Conservation (phyloP, 2,888 invertebrate species). For the Drosophila multiciliata region DNA sequence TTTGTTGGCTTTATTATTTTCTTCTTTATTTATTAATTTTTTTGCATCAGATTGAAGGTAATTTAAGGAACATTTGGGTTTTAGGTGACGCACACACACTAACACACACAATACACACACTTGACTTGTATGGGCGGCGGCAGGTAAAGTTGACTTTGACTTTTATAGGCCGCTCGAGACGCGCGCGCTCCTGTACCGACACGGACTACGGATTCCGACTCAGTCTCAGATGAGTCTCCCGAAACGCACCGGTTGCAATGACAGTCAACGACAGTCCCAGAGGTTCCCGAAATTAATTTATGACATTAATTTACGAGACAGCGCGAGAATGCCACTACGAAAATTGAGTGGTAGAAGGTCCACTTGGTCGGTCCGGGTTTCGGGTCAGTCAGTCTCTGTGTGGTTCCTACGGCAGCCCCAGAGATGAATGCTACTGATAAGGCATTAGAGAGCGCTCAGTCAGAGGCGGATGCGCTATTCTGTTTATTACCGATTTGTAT, state of each 20-base stretch:
- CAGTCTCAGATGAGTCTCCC: constrained; percentile 15
- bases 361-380: constrained; percentile 18
- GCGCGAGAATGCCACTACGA: constrained; percentile 67
- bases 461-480: constrained; percentile 48
- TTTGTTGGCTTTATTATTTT: constrained; percentile 36
- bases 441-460: constrained; percentile 49
- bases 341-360: constrained; percentile 66
- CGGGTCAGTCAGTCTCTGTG: constrained; percentile 40
- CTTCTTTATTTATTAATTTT: constrained; percentile 32
- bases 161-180: constrained; percentile 28
- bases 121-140: constrained; percentile 31
- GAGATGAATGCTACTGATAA: constrained; percentile 70
- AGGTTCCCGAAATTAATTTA: constrained; percentile 78
- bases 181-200: constrained; percentile 33
- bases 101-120: constrained; percentile 32
- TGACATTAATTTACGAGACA: constrained; percentile 82
- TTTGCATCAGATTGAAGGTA: constrained; percentile 68
- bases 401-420: constrained; percentile 51
- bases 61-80: constrained; percentile 78
- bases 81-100: constrained; percentile 52
- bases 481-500: constrained; percentile 41
- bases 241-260: constrained; percentile 63
- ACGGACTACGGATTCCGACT: constrained; percentile 40
- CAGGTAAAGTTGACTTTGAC: constrained; percentile 54
- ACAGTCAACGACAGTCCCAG: constrained; percentile 65